Conservation (phyloP, 2,113 vertebrate species). For the Thryonomys swinderianus region DNA sequence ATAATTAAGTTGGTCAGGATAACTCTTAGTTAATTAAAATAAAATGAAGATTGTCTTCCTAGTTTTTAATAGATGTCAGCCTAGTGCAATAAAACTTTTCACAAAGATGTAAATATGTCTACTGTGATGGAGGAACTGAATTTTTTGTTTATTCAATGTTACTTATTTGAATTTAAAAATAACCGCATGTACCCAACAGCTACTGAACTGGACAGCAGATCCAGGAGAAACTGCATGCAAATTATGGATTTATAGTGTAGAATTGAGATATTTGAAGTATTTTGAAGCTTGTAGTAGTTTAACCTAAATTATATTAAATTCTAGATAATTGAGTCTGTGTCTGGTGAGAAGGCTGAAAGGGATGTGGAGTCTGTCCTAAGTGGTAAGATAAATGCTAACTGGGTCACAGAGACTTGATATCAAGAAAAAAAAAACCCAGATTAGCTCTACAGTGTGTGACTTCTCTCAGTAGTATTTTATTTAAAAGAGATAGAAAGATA, state of each 20-base stretch:
- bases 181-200: too few species aligned
- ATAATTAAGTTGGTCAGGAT: not conserved
- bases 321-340: not conserved
- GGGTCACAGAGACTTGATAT: not conserved
- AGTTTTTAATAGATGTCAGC: not conserved
- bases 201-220: not conserved
- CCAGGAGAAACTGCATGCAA: not conserved
- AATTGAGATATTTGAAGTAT: not conserved
- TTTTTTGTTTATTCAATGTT: not conserved
- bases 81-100: not conserved
- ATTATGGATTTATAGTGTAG: not conserved
- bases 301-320: not conserved
- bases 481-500: not conserved
- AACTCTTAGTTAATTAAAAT: constrained; percentile 7
- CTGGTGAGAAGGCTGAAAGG: not conserved
- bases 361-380: not conserved
- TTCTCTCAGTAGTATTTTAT: constrained; percentile 12
- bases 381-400: not conserved
- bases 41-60: constrained; percentile 1
- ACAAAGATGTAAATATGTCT: not conserved
- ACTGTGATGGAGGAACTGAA: not conserved
- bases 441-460: not conserved
- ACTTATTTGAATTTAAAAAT: not conserved
- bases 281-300: not conserved
- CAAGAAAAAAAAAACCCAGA: not conserved